Conservation (phyloP, 2,888 invertebrate species). For the Apodemia hepburni region DNA sequence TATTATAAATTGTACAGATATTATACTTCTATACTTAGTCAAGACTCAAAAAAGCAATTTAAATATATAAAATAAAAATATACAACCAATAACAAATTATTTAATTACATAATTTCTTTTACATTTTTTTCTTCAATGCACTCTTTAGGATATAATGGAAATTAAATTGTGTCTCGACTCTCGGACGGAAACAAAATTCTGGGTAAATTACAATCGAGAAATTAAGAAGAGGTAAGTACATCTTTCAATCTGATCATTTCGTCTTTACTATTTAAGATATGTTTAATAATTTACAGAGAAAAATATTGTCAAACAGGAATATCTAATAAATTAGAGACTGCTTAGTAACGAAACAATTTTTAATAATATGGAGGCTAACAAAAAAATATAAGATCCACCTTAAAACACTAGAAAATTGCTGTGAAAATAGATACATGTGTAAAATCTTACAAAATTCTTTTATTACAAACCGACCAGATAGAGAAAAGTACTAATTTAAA, state of each 20-base stretch:
- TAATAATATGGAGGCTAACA: background rate
- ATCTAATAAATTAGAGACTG: background rate
- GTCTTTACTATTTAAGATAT: background rate
- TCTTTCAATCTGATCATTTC: background rate
- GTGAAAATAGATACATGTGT: background rate
- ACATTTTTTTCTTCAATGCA: constrained; percentile 1
- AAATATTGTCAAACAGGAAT: background rate
- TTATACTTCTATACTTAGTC: constrained; percentile 14
- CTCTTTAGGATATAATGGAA: background rate
- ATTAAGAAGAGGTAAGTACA: background rate
- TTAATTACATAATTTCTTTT: background rate
- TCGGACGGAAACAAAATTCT: background rate
- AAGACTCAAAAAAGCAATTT: constrained; percentile 11
- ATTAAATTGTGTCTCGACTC: background rate
- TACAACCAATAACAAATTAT: constrained; percentile 15
- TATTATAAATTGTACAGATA: constrained; percentile 15
- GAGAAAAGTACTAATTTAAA: too few species aligned
- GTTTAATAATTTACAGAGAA: background rate
- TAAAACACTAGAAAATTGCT: background rate
- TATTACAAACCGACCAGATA: too few species aligned
- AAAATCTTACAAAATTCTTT: background rate
- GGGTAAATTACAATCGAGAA: background rate
- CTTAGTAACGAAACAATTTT: background rate
- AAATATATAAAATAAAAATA: constrained; percentile 13
- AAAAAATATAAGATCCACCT: background rate